Conservation (phyloP, 2,797 vertebrate species). For the Hylomyscus alleni region DNA sequence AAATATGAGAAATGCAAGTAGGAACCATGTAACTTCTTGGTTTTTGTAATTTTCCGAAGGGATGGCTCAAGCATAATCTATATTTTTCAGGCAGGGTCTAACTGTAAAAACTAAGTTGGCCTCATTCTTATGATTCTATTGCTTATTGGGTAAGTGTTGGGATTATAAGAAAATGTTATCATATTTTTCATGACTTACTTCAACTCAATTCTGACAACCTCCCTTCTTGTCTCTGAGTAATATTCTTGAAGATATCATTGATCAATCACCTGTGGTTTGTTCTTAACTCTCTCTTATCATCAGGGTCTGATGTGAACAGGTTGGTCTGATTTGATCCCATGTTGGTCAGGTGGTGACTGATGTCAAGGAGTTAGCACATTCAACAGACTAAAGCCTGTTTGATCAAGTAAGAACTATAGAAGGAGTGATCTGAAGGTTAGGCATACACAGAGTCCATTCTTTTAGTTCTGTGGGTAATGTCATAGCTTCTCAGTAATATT, state of each 20-base stretch:
- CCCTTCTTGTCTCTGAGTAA: not conserved
- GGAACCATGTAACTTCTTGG: not conserved
- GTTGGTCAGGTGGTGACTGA: not conserved
- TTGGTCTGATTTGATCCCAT: not conserved
- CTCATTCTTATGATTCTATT: not conserved
- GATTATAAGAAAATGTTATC: not conserved
- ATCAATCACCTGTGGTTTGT: not conserved
- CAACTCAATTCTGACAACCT: not conserved
- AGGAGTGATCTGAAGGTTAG: not conserved
- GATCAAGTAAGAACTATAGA: not conserved
- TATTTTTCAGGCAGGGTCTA: not conserved
- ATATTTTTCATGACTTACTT: not conserved
- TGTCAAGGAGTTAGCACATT: not conserved
- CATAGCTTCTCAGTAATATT: not conserved
- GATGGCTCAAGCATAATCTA: too few relatives aligned
- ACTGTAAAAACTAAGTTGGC: not conserved
- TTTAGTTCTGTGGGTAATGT: not conserved
- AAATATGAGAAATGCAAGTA: not conserved
- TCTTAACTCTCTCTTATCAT: not conserved
- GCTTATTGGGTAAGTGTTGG: not conserved
- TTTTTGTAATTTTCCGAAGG: not conserved
- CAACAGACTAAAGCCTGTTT: not conserved
- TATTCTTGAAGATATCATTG: not conserved
- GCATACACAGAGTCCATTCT: not conserved
- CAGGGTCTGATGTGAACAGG: not conserved